Evolutionary conservation across 2,113 vertebrate genomes (phyloP).

Genomic region (Gallinago media): DNA sequence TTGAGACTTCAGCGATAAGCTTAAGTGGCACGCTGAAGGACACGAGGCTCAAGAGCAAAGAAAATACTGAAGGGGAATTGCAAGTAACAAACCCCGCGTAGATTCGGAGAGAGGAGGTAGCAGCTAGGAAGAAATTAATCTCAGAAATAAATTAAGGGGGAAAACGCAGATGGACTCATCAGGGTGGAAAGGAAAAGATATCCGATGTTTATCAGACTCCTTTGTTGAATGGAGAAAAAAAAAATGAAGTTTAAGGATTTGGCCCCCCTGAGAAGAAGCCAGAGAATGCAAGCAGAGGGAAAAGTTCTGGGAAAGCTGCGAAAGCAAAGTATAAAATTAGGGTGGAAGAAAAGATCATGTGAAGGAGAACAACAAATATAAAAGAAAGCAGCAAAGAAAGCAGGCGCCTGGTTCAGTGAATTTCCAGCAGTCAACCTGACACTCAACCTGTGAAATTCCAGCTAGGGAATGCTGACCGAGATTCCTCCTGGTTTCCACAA

Average conservation of each 20-base stretch:
- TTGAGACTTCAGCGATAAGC: conserved; percentile 42
- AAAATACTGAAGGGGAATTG: conserved; percentile 50
- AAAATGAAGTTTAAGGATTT: neutral
- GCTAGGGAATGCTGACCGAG: neutral
- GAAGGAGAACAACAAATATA: neutral
- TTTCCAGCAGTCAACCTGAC: neutral
- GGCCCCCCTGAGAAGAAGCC: neutral
- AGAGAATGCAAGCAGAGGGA: neutral
- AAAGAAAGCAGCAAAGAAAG: neutral
- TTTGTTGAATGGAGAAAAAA: neutral
- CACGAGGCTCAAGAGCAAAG: neutral
- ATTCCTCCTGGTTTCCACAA: neutral
- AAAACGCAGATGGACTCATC: neutral
- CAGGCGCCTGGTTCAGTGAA: neutral
- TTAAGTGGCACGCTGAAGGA: conserved; percentile 47
- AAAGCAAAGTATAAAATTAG: neutral
- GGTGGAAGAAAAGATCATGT: neutral
- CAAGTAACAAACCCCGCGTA: conserved; percentile 12
- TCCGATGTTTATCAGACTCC: neutral
- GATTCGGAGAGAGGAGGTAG: neutral
- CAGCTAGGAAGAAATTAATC: neutral
- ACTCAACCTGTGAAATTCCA: neutral
- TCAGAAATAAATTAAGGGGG: neutral
- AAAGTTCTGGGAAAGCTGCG: neutral
- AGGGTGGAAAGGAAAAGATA: neutral